Conservation (phyloP, 1,140 invertebrate species). For the Antheraea mylitta region DNA sequence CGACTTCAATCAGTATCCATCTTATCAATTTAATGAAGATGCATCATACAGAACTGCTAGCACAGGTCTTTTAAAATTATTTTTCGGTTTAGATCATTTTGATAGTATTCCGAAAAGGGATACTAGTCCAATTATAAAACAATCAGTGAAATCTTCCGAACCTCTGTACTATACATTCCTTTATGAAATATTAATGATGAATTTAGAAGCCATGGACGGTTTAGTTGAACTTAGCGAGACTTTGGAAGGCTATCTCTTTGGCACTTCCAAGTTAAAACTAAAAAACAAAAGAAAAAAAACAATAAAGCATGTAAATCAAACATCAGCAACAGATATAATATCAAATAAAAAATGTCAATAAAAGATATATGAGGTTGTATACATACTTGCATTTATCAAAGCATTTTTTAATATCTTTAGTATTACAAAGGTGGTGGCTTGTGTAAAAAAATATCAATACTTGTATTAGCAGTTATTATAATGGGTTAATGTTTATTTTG, state of each 20-base stretch:
- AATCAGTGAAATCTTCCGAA: constrained; percentile 38
- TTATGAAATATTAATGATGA: constrained; percentile 55
- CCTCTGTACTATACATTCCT: constrained; percentile 46
- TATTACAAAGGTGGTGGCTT: constrained; percentile 32
- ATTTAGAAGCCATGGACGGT: constrained; percentile 51
- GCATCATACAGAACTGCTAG: constrained; percentile 28
- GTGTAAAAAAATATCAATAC: constrained; percentile 14
- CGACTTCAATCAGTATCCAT: background rate
- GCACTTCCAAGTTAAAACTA: constrained; percentile 30
- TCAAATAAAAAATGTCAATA: background rate
- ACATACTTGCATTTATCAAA: constrained; percentile 27
- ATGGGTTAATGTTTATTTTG: constrained; percentile 28
- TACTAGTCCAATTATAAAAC: constrained; percentile 41
- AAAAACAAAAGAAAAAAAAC: constrained; percentile 28
- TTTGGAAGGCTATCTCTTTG: constrained; percentile 35
- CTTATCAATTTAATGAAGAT: background rate
- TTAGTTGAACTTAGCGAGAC: constrained; percentile 44
- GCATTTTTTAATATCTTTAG: constrained; percentile 26
- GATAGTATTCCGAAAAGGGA: constrained; percentile 30
- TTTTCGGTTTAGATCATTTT: constrained; percentile 16
- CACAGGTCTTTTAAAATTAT: constrained; percentile 18
- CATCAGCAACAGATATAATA: background rate
- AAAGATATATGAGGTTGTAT: background rate
- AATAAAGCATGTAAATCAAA: constrained; percentile 16
- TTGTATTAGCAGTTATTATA: constrained; percentile 12